A percentile compares a stretch with the other conserved stretches of the same genome.
These are phyloP conservation scores for Nephrotoma appendiculata DNA, from an alignment of 2,888 invertebrate species.

Conservation along the genomic window DNA sequence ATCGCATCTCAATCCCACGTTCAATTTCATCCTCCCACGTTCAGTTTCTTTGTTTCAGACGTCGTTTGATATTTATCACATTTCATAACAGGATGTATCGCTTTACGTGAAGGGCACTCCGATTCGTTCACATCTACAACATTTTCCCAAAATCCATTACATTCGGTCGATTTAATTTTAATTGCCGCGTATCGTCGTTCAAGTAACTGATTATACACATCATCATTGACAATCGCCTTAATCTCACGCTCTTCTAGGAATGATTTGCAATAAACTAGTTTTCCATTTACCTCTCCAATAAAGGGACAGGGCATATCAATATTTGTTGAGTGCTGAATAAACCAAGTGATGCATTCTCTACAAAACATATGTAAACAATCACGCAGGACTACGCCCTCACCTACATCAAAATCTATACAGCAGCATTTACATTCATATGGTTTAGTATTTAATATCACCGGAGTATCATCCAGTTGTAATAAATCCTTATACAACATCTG, in stretches of 20 bases:
- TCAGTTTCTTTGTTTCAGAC: not conserved
- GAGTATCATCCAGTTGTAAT: not conserved
- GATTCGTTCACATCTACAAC: conserved; percentile 75
- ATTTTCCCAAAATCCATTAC: conserved; percentile 76
- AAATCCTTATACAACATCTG: not conserved
- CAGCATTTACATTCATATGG: not conserved
- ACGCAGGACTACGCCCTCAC: conserved; percentile 1
- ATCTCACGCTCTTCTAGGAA: not conserved
- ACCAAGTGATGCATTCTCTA: not conserved
- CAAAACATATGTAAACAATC: conserved; percentile 7
- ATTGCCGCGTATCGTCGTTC: conserved; percentile 36
- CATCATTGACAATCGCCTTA: not conserved
- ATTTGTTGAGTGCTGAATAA: not conserved
- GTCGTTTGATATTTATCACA: not conserved
- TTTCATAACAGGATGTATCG: not conserved
- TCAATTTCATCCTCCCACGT: not conserved
- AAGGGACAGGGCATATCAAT: not conserved
- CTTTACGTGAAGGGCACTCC: conserved; percentile 69
- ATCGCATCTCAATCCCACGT: not conserved
- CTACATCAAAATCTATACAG: not conserved
- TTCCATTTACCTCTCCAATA: too few species aligned
- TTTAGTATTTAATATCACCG: not conserved
- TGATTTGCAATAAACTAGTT: not conserved
- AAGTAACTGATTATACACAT: not conserved
- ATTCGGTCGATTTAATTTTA: conserved; percentile 73